A percentile compares a stretch with the other conserved stretches of the same genome.
These are phyloP conservation scores for Apodemia hepburni DNA, from an alignment of 2,888 invertebrate species.

Conservation along the genomic window DNA sequence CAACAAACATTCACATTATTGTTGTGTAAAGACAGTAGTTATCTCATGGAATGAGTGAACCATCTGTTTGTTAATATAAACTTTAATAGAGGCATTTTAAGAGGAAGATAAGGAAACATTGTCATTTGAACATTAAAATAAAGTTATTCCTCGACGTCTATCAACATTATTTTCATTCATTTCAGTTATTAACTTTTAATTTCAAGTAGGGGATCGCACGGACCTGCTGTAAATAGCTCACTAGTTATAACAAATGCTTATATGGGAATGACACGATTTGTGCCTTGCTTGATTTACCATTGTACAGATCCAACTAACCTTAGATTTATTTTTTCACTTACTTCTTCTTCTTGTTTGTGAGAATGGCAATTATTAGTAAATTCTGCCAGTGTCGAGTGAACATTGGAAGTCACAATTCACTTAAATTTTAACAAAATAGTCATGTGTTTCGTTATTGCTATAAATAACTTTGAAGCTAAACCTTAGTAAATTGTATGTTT, in stretches of 20 bases:
- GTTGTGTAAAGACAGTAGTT: not conserved
- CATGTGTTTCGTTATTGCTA: not conserved
- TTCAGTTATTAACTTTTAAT: not conserved
- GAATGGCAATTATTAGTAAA: too few relatives aligned
- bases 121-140: too few relatives aligned
- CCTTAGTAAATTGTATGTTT: too few relatives aligned
- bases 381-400: too few relatives aligned
- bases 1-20: not conserved
- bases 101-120: too few relatives aligned
- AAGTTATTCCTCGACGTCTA: too few relatives aligned
- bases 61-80: too few relatives aligned
- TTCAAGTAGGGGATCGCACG: conserved; percentile 24
- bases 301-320: not conserved
- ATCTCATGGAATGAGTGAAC: too few relatives aligned
- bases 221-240: conserved; percentile 31
- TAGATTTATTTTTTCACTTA: conserved; percentile 3
- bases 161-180: not conserved
- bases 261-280: not conserved
- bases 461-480: too few relatives aligned
- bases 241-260: conserved; percentile 14
- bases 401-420: too few relatives aligned
- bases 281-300: not conserved
- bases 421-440: not conserved
- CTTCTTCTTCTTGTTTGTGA: too few relatives aligned
- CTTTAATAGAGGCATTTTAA: too few relatives aligned